Evolutionary conservation across 2,888 invertebrate genomes (phyloP), one percentile per base, ranked within the genome.

Genomic region (Ptychoptera albimana): DNA sequence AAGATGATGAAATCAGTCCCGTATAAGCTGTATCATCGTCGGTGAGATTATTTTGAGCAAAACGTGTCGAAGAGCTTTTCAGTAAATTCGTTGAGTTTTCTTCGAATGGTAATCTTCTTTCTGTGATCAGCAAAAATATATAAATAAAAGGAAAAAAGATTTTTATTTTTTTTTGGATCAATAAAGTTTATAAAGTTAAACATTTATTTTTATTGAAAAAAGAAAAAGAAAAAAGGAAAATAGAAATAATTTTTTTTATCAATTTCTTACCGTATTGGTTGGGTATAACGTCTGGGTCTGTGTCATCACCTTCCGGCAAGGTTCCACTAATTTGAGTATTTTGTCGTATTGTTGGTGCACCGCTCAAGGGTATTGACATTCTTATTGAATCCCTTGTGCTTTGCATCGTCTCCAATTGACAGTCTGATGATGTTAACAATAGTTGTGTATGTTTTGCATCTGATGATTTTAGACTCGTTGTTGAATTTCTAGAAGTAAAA

Each of bases 241-340:
- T 30, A 13, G 16, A n/a, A n/a, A n/a, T n/a, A n/a, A 13, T 29
- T 38, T 39, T 16, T 29, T 13, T 12, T 30, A 38, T 30, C 30
- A 12, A 35, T 35, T 11, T 63, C 77, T 74, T 58, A 87, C 87
- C 86, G 67, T 86, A 85, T 66, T 87, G 81, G 70, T 82, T 84
- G 52, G 86, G 82, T 66, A 87, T 86, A 55, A 87, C 84, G 64
- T 87, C 87, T 39, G 87, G 86, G 67, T 87, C 86, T 43, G 82
- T 80, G 57, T 83, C 84, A 54, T 66, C 66, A 52, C 23, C 42
- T 31, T 40, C 31, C 8, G 30, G 30, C 16, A 15, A 34, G 15
- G 34, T 34, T 35, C 16, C 42, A 42, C 30, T 35, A 34, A 62
- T 51, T 51, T 61, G 61, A 34, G 62, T 59, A 64, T 68, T 59